phyloP scores from a whole-genome alignment of 2,888 invertebrate genomes.

The Zygogramma bicolorata region DNA sequence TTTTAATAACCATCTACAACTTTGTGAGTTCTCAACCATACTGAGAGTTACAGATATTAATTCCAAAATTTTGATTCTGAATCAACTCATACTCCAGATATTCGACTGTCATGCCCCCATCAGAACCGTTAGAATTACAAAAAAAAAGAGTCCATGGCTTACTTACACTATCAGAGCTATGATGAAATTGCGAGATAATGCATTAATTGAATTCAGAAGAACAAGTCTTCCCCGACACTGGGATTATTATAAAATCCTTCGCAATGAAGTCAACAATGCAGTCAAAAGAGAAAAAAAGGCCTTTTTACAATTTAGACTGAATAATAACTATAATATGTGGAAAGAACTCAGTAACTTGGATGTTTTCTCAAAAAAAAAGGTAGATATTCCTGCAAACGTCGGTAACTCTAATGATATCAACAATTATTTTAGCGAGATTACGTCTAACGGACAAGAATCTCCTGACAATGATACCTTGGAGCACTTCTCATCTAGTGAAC shows the following conservation, averaged over 20 bases:
- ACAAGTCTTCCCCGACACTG: neutral
- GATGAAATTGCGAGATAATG: neutral
- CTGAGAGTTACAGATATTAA: neutral
- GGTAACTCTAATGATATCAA: neutral
- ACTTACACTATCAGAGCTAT: neutral
- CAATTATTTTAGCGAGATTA: neutral
- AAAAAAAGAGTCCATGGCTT: slow-evolving; percentile 1
- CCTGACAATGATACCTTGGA: neutral
- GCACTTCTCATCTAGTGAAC: neutral
- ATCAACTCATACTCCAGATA: neutral
- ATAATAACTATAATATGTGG: slow-evolving; percentile 4
- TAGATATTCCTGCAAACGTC: neutral
- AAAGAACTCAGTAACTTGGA: neutral
- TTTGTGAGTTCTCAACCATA: neutral
- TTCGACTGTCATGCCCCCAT: slow-evolving; percentile 2
- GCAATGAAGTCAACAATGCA: slow-evolving; percentile 3
- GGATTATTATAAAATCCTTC: neutral
- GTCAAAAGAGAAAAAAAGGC: neutral
- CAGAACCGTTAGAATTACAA: slow-evolving; percentile 1
- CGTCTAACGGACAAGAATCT: neutral
- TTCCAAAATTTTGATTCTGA: neutral
- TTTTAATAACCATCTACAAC: neutral
- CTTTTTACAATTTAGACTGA: neutral
- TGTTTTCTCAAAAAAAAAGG: neutral
- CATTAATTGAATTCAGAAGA: neutral